phyloP scores from a whole-genome alignment of 2,113 vertebrate genomes.

The Spheniscus mendiculus region DNA sequence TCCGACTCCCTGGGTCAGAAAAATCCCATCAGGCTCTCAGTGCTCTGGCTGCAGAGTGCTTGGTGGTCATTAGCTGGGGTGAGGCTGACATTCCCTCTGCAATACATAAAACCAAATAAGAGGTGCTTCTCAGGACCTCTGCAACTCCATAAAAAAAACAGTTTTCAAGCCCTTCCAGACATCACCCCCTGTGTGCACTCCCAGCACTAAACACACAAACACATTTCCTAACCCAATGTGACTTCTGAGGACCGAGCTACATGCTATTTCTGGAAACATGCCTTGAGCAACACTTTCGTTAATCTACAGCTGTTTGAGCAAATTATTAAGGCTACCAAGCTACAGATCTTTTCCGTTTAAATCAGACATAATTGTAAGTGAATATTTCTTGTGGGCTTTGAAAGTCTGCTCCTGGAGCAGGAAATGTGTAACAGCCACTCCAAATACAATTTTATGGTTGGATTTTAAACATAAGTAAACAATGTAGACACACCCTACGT shows the following conservation, averaged over 20 bases:
- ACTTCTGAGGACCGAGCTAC: neutral
- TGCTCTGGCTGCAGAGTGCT: neutral
- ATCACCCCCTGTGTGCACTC: neutral
- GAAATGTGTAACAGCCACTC: neutral
- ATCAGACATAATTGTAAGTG: conserved; percentile 18
- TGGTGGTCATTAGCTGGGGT: neutral
- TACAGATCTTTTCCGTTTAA: conserved; percentile 46
- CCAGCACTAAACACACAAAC: neutral
- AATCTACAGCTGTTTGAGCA: conserved; percentile 65
- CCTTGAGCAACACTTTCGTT: conserved; percentile 66
- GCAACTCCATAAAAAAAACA: neutral
- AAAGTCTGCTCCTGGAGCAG: conserved; percentile 17
- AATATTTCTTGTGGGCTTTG: conserved; percentile 41
- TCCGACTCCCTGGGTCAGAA: neutral
- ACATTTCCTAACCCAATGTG: conserved; percentile 30
- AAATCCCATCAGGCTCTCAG: neutral
- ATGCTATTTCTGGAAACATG: conserved; percentile 51
- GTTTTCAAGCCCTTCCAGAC: neutral
- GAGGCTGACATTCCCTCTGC: neutral
- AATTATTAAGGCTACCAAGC: conserved; percentile 62
- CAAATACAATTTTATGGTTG: neutral
- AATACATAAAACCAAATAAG: accelerated
- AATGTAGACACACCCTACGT: neutral
- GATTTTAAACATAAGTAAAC: neutral
- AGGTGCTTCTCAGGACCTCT: neutral